Evolutionary conservation across 2,113 vertebrate species (phyloP).

Genomic region (Merops nubicus): DNA sequence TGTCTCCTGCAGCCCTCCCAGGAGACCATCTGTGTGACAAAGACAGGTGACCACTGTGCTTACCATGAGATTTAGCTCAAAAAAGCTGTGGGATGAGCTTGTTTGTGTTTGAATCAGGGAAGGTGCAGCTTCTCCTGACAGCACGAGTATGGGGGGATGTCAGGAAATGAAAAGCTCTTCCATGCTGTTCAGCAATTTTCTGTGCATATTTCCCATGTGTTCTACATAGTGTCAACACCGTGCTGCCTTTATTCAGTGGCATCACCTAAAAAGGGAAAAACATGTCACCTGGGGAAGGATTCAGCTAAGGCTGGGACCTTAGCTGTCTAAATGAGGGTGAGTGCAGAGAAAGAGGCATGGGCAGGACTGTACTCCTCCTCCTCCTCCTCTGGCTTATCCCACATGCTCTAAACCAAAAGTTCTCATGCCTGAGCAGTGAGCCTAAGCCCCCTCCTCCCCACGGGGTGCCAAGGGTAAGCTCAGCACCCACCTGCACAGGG

Average conservation of each 20-base stretch:
- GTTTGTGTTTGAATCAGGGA: not conserved
- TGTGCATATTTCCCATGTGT: not conserved
- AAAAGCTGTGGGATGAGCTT: not conserved
- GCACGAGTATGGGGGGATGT: not conserved
- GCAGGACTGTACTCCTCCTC: not conserved
- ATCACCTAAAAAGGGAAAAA: not conserved
- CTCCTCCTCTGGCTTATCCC: not conserved
- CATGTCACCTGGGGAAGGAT: not conserved
- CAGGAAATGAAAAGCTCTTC: not conserved
- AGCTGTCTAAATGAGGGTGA: not conserved
- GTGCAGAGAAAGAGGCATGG: not conserved
- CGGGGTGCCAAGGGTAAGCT: not conserved
- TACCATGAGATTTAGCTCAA: not conserved
- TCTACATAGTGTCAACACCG: not conserved
- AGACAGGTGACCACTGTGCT: not conserved
- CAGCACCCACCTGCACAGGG: rapidly evolving
- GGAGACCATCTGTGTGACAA: not conserved
- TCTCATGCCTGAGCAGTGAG: not conserved
- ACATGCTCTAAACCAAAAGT: not conserved
- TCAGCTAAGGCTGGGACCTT: not conserved
- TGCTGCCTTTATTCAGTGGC: not conserved
- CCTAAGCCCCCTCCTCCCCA: not conserved
- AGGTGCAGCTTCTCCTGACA: not conserved
- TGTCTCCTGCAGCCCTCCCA: not conserved
- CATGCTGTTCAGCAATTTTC: not conserved